phyloP scores from a whole-genome alignment of 2,888 invertebrate species.

The Microdon myrmicae region DNA sequence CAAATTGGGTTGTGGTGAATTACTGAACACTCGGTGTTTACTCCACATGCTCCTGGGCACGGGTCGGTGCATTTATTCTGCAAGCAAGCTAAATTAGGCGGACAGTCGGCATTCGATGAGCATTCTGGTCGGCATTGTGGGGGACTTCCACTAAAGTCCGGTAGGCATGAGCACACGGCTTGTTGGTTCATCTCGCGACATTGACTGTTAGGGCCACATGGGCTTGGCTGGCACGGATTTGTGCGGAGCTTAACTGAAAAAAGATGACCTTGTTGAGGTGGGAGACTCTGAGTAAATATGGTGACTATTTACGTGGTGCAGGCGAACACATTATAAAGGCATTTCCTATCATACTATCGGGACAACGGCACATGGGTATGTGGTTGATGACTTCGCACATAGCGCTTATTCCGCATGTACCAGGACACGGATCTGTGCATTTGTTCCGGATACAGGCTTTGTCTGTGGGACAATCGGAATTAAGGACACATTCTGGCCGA shows the following conservation, averaged over 20 bases:
- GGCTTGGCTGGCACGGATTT: conserved; percentile 73
- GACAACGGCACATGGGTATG: conserved; percentile 77
- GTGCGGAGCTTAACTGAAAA: conserved; percentile 58
- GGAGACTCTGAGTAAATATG: too few relatives aligned
- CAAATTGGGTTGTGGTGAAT: conserved; percentile 83
- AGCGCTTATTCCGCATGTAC: conserved; percentile 77
- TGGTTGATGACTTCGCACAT: conserved; percentile 79
- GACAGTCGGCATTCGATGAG: conserved; percentile 76
- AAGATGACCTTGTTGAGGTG: background rate
- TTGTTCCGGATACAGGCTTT: conserved; percentile 76
- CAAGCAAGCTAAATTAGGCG: conserved; percentile 73
- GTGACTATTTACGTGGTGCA: conserved; percentile 57
- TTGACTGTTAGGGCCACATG: conserved; percentile 79
- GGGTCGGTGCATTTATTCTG: conserved; percentile 80
- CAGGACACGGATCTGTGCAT: conserved; percentile 77
- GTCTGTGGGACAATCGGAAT: conserved; percentile 73
- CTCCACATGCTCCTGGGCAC: conserved; percentile 80
- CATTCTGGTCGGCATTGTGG: conserved; percentile 80
- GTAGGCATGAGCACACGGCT: conserved; percentile 76
- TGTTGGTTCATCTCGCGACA: conserved; percentile 74
- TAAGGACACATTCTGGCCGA: conserved; percentile 77
- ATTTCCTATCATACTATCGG: conserved; percentile 76
- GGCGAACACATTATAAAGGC: conserved; percentile 74
- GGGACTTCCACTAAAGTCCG: conserved; percentile 77
- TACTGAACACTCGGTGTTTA: conserved; percentile 79